Base-by-base conservation (phyloP, 2,888 invertebrate genomes). In the Oligia strigilis region DNA sequence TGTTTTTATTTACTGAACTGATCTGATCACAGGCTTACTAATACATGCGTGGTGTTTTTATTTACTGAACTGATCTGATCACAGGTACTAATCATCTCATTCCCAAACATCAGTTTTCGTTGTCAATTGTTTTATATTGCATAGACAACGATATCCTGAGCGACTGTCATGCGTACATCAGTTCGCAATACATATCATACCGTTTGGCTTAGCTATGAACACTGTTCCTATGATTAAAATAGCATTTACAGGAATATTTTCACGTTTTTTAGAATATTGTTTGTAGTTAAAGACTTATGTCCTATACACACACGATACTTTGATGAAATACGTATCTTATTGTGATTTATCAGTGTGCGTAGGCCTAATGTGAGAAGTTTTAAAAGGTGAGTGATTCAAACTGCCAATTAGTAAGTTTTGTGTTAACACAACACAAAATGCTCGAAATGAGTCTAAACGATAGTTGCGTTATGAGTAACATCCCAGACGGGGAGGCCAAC, bases 131-230 rank as follows among this genome's bases (percentile, higher is more conserved):
- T 46, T 43, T 29, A n/a, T 52, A 29, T n/a, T 17, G 36, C n/a
- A 55, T 43, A 6, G 46, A 23, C 70, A 73, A 71, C 1, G 46
- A 43, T 29, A 29, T 58, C 13, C 13, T 6, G 49, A 55, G 73
- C 60, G 67, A 11, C 55, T 55, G 69, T 0, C 52, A 1, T 1
- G 14, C 17, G 8, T 2, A 2, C 66, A 5, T 11, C 65, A 69
- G 65, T 14, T 46, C 52, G 46, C 74, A 36, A 58, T 74, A 83
- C 83, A 83, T 83, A 83, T 83, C 83, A 80, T 70, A 64, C 23
- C 3, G 29, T 43, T 62, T 73, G 29, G 69, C 55, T 73, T 40
- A 23, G 43, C 52, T 65, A 46, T 29, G 66, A 55, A 62, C 55
- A 73, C 49, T 70, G 70, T 78, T 73, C 73, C 72, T 82, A 82